These are phyloP conservation scores for Drosophila atripex DNA, from an alignment of 2,888 invertebrate genomes.

Conservation along the genomic window DNA sequence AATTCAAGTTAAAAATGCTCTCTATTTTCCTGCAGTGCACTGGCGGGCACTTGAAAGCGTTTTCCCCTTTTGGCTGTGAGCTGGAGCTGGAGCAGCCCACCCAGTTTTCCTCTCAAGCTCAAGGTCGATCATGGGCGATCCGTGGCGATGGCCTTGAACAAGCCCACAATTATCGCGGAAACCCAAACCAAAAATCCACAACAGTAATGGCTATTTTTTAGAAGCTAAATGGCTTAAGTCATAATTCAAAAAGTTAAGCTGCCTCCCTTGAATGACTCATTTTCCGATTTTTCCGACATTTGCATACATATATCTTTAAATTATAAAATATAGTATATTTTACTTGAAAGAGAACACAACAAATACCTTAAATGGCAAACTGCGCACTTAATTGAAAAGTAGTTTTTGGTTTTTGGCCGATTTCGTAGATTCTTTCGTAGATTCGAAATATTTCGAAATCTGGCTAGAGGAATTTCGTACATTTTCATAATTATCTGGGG, in stretches of 20 bases:
- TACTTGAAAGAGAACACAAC: neutral
- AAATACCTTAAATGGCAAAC: constrained; percentile 69
- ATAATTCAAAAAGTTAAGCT: neutral
- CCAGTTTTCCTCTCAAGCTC: constrained; percentile 30
- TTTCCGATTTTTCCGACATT: too few relatives aligned
- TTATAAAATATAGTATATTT: too few relatives aligned
- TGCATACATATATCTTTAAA: neutral
- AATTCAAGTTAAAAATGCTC: too few relatives aligned
- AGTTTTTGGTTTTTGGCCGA: constrained; percentile 33
- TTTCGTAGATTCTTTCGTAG: constrained; percentile 25
- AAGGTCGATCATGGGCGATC: constrained; percentile 27
- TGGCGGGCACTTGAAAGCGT: constrained; percentile 66
- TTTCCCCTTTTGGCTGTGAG: constrained; percentile 37
- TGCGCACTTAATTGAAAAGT: constrained; percentile 63
- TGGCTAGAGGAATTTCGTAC: constrained; percentile 11
- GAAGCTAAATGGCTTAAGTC: neutral
- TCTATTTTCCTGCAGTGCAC: neutral
- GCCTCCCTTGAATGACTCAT: neutral
- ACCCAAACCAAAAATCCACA: too few relatives aligned
- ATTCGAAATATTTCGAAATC: constrained; percentile 19
- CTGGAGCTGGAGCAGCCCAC: constrained; percentile 20
- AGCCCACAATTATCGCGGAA: too few relatives aligned
- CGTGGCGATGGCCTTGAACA: constrained; percentile 3
- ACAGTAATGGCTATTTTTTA: neutral
- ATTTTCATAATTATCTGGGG: constrained; percentile 38